Percentiles rank a stretch among this genome's conserved stretches.
Conservation (phyloP, 2,113 vertebrate genomes). For the Stigmatopora nigra region DNA sequence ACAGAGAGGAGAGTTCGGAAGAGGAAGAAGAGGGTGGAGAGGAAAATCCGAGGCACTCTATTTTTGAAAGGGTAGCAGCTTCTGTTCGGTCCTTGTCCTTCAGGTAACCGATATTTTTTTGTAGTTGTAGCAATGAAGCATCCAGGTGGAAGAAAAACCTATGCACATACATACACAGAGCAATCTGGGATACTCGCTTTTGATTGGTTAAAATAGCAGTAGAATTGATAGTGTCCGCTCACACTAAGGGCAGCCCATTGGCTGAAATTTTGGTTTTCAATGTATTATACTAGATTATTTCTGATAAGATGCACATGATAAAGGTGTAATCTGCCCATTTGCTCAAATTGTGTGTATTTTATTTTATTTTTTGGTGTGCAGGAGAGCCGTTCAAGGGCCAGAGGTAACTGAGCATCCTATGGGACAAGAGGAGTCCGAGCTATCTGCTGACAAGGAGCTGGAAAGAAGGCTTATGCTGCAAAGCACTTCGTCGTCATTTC, state of each 20-base stretch:
- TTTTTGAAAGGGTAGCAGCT: constrained; percentile 61
- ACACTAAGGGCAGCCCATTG: too few relatives aligned
- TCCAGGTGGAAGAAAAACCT: constrained; percentile 11
- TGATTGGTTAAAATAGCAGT: too few relatives aligned
- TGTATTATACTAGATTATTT: too few relatives aligned
- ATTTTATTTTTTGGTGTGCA: constrained; percentile 16
- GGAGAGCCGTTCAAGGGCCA: constrained; percentile 50
- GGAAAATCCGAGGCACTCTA: constrained; percentile 48
- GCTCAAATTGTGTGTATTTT: neutral
- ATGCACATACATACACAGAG: too few relatives aligned
- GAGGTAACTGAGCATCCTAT: constrained; percentile 37
- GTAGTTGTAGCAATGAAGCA: constrained; percentile 26
- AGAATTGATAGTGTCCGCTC: too few relatives aligned
- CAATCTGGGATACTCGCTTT: too few relatives aligned
- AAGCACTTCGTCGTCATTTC: constrained; percentile 17
- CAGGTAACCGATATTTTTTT: constrained; percentile 42
- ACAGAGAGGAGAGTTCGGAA: constrained; percentile 22
- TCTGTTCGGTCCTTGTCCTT: constrained; percentile 68
- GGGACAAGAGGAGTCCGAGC: constrained; percentile 62
- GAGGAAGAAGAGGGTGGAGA: constrained; percentile 44
- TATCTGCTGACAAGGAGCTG: constrained; percentile 27
- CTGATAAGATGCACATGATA: too few relatives aligned
- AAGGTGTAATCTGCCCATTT: too few relatives aligned
- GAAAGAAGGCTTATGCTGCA: constrained; percentile 35
- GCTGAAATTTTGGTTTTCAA: too few relatives aligned